Evolutionary conservation across 2,888 invertebrate genomes (phyloP).

Genomic region (Zygogramma bicolorata): DNA sequence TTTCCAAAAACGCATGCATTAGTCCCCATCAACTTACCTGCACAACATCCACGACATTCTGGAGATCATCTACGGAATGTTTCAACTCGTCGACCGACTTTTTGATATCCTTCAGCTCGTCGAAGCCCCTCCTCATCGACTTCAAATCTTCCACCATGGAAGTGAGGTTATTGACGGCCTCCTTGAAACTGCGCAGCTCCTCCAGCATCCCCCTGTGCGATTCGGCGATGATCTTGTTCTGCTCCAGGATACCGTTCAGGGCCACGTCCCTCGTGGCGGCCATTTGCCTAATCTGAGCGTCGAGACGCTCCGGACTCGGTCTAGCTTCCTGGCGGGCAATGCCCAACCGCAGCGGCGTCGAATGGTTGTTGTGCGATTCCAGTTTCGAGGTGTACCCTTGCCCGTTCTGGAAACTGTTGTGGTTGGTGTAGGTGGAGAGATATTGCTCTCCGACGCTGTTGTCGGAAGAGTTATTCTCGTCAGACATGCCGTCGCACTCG

Average conservation of each 20-base stretch:
- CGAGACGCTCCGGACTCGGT: constrained; percentile 78
- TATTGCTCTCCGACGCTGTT: constrained; percentile 66
- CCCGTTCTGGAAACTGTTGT: constrained; percentile 50
- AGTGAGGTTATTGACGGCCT: constrained; percentile 64
- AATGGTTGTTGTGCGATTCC: constrained; percentile 50
- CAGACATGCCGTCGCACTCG: constrained; percentile 71
- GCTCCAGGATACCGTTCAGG: constrained; percentile 73
- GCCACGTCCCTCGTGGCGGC: constrained; percentile 73
- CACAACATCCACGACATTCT: constrained; percentile 69
- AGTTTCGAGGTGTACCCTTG: constrained; percentile 42
- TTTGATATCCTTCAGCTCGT: constrained; percentile 68
- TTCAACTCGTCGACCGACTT: constrained; percentile 74
- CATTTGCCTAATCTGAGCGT: constrained; percentile 78
- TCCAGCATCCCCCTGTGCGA: constrained; percentile 72
- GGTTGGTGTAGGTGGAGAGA: constrained; percentile 48
- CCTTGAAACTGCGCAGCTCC: constrained; percentile 63
- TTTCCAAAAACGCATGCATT: no score
- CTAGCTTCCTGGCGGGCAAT: constrained; percentile 69
- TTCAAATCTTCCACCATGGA: constrained; percentile 73
- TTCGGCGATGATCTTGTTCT: constrained; percentile 72
- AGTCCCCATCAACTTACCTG: no score
- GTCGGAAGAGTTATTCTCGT: constrained; percentile 73
- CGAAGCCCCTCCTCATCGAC: constrained; percentile 65
- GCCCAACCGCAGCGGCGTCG: constrained; percentile 62
- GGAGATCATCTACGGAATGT: constrained; percentile 71